Evolutionary conservation across 2,113 vertebrate species (phyloP), one percentile per base, ranked within the genome.

Genomic region (Corynorhinus townsendii): DNA sequence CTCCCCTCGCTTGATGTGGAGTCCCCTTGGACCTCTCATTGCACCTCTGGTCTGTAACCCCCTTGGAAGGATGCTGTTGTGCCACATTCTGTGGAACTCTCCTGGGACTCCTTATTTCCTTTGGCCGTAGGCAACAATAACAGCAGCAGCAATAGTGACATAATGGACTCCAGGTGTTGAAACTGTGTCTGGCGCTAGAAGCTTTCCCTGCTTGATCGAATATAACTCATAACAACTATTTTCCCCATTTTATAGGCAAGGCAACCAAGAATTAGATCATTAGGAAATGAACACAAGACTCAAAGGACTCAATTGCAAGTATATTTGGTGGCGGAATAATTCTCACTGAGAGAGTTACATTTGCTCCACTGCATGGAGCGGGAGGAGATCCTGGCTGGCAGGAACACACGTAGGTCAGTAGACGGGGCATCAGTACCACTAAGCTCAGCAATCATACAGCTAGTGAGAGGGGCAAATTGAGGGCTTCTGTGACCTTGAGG

Each of bases 41-140:
- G 4, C 0, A 11, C 33, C 6, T 49, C 66, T 3, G 20, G 66
- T 24, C 17, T 20, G 24, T 3, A 8, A 40, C 6, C 5, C 24
- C 33, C 3, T 12, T 11, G 35, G 26, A 56, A n/a, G 11, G 1
- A 5, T 0, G 47, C 8, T 12, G 0, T 11, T 43, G 15, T 5
- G 40, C 17, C 73, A 49, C 28, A 33, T n/a, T 86, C 72, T 49
- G 2, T 4, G n/a, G 52, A 35, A 28, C 0, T 2, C 38, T 38
- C 19, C 2, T 0, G 45, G 20, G 20, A 4, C 30, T 33, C 49
- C 62, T 26, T 14, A 4, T 10, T 79, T 77, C 24, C 54, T 52
- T 45, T 82, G 24, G 30, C 72, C 35, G 80, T 20, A 0, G 4
- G 7, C 33, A 49, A 22, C 15, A 33, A 10, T 8, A 22, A 24